Percentiles rank a stretch among this genome's conserved stretches.
Conservation (phyloP, 2,888 invertebrate species). For the Apocheima hispidaria region DNA sequence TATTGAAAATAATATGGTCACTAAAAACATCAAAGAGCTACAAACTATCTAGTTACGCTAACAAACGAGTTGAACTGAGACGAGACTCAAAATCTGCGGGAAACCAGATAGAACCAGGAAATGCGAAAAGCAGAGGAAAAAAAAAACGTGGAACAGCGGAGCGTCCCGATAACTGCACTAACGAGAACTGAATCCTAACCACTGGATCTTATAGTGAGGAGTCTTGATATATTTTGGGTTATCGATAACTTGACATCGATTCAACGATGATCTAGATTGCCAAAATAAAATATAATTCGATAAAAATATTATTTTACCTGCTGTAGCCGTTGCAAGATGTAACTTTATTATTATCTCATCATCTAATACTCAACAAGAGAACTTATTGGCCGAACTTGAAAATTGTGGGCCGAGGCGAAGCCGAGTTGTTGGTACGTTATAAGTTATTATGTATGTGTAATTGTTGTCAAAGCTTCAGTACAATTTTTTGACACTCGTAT, state of each 20-base stretch:
- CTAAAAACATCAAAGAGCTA: neutral
- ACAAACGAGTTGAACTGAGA: conserved; percentile 15
- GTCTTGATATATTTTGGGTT: neutral
- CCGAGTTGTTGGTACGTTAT: too few relatives aligned
- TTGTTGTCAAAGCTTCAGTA: too few relatives aligned
- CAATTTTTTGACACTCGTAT: too few relatives aligned
- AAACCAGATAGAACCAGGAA: neutral
- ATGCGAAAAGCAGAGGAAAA: conserved; percentile 14
- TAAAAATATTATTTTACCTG: too few relatives aligned
- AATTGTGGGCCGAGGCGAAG: neutral
- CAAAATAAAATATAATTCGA: too few relatives aligned
- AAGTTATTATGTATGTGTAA: too few relatives aligned
- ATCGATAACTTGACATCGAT: conserved; percentile 14
- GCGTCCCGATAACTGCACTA: conserved; percentile 50
- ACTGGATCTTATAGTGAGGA: conserved; percentile 53
- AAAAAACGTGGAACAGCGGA: conserved; percentile 36
- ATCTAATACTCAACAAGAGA: too few relatives aligned
- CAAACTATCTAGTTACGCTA: conserved; percentile 4
- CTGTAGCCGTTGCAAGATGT: too few relatives aligned
- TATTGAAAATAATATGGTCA: neutral
- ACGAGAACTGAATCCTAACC: conserved; percentile 54
- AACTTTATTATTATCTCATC: too few relatives aligned
- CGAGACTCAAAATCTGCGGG: conserved; percentile 13
- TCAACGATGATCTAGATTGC: neutral
- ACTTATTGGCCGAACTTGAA: neutral